Evolutionary conservation across 2,888 invertebrate genomes (phyloP), one percentile per base, ranked within the genome.

Genomic region (Auanema freiburgensis): DNA sequence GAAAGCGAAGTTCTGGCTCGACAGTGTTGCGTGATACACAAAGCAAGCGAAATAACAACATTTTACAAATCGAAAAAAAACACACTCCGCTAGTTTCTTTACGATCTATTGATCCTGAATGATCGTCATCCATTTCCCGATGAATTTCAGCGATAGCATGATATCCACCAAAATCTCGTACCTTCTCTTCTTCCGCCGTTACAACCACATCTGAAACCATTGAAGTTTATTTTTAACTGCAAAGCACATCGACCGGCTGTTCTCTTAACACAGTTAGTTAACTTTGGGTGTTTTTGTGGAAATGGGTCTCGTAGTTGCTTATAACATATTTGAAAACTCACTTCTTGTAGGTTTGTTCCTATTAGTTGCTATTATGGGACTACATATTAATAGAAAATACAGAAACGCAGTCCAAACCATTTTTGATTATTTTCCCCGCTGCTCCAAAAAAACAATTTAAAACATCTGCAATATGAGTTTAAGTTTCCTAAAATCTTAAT

Each of bases 21-120:
- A 33, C 33, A 33, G 33, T 33, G 8, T 33, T 33, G 33, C 33
- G 33, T 33, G 33, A 33, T 33, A 33, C 33, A 33, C 33, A 33
- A 33, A 33, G 33, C 33, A 33, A 33, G 33, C 33, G 8, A 33
- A 33, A 33, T 33, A 33, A 33, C 33, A 33, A 33, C 33, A 33
- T 33, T 33, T 3, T 3, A 33, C 33, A 52, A 76, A 79, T 65
- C 67, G 41, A 58, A 78, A 51, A n/a, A 57, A 40, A 33, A 57
- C 81, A 71, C 87, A 95, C 95, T 88, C 95, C 96, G 86, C 94
- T 93, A 72, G 96, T 96, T 88, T 98, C 97, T 73, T 92, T 90
- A 69, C 94, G 89, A 86, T 98, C 97, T 73, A 98, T 92, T 85
- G 93, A 93, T 67, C 97, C 97, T 87, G 96, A 93, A 78, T 92